Base-by-base conservation (phyloP, 2,113 vertebrate genomes). In the Pycnonotus jocosus region DNA sequence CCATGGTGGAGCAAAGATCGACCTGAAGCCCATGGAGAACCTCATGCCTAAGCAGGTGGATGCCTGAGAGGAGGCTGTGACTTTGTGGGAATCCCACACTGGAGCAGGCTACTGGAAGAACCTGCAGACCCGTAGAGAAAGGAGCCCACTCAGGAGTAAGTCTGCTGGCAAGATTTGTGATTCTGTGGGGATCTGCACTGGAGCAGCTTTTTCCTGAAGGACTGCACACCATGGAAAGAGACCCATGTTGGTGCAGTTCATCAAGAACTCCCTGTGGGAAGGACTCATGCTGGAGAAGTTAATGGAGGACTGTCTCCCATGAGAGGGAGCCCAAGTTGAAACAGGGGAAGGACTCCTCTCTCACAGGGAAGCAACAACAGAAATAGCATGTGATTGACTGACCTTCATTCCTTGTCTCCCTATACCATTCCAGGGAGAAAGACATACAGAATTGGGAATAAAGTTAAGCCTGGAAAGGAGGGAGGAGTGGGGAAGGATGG, bases 381-480 rank as follows among this genome's bases (percentile, higher is more conserved):
- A 79, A 62, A 38, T 9, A 68, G 31, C 10, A 28, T 47, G 10
- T 24, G 38, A 27, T 20, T 54, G 24, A 25, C 40, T 62, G 30
- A 40, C 7, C 6, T 70, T 70, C 64, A 35, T 62, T 71, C 11
- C 7, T 13, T 7, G 4, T 48, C 24, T 87, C 21, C 13, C 13
- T 56, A 17, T 17, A 47, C 16, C 9, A 25, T 35, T 35, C 21
- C 5, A 25, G 35, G 16, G 14, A 70, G 24, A 54, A 62, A 11
- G 17, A 71, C 1, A 2, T 35, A 56, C 7, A 56, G 21, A 48
- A 42, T 1, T 0, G 0, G 30, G 25, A 79, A 56, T 48, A 42
- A 71, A 48, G 4, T 24, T 56, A 56, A 35, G 11, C 30, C 13
- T 71, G 25, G 7, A 64, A 71, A 42, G 21, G 25, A 56, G 5